Evolutionary conservation across 2,888 invertebrate genomes (phyloP).

Genomic region (Phrixothrix hirtus): DNA sequence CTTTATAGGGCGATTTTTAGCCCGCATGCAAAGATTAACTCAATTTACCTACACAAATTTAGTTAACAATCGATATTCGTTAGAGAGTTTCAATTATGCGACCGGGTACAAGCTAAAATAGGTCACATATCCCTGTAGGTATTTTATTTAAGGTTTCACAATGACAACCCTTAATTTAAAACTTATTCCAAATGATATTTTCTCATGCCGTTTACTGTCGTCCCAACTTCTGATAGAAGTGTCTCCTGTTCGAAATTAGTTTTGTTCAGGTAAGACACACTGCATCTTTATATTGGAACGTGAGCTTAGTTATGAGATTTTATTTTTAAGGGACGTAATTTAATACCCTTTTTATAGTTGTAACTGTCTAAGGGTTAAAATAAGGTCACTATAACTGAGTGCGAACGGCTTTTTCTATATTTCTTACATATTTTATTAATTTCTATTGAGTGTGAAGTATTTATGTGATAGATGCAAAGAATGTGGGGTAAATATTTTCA

Average conservation of each 20-base stretch:
- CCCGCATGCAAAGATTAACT: conserved; percentile 37
- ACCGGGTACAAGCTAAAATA: conserved; percentile 38
- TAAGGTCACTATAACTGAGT: conserved; percentile 51
- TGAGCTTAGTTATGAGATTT: conserved; percentile 51
- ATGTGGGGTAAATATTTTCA: neutral
- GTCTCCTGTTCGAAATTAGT: conserved; percentile 33
- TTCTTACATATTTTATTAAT: conserved; percentile 30
- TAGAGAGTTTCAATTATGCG: conserved; percentile 38
- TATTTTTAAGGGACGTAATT: conserved; percentile 53
- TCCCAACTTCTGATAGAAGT: conserved; percentile 40
- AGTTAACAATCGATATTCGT: conserved; percentile 37
- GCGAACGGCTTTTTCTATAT: conserved; percentile 34
- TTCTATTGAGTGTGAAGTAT: conserved; percentile 26
- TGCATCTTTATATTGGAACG: conserved; percentile 44
- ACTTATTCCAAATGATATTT: conserved; percentile 55
- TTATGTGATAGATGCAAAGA: conserved; percentile 10
- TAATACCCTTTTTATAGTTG: conserved; percentile 55
- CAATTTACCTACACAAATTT: conserved; percentile 37
- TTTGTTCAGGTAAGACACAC: conserved; percentile 30
- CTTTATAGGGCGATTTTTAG: conserved; percentile 16
- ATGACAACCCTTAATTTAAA: conserved; percentile 57
- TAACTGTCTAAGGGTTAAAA: conserved; percentile 53
- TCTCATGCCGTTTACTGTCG: conserved; percentile 48
- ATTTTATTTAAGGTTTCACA: conserved; percentile 46
- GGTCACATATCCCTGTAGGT: conserved; percentile 48